Base-by-base conservation (phyloP, 2,888 invertebrate genomes). In the Sarcophaga carnaria region DNA sequence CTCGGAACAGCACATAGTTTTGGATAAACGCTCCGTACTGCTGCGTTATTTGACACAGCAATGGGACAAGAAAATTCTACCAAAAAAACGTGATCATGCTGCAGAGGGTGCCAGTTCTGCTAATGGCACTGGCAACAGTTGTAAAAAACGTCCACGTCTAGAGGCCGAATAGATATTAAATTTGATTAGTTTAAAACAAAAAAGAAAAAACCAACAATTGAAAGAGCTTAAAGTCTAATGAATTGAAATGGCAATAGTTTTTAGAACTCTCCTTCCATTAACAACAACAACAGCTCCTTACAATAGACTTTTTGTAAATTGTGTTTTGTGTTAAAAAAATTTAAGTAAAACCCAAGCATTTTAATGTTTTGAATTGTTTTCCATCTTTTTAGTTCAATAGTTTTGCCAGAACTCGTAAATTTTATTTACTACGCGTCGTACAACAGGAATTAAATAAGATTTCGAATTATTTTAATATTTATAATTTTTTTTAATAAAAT, bases 1-100 rank as follows among this genome's bases (percentile, higher is more conserved):
- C 89, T 97, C 98, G 75, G 98, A 98, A 94, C 98, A 98, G 97
- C 97, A 98, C 90, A 99, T 99, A 92, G 98, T 98, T 66, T 98
- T 98, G 92, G 99, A 99, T 94, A 98, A 98, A 94, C 97, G 98
- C 71, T 98, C 98, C 92, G 98, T 99, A 91, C 94, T 99, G 84
- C 94, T 99, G 91, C 96, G 98, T 94, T 99, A 98, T 94, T 95
- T 99, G 88, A 98, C 98, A 91, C 98, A 98, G 91, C 98, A 98
- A 94, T 98, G 98, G 97, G 98, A 98, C 92, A 98, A 98, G 94
- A 97, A 97, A 95, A 91, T 91, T 4, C 85, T 91, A 96, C 92
- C 93, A 45, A 89, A 92, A 5, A 93, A 93, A 79, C 90, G 93
- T 11, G 93, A 93, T 45, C 92, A 93, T 80, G 87, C 90, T 11